Percentiles rank a stretch among this genome's conserved stretches.
Evolutionary conservation across 2,113 vertebrate species (phyloP).

Genomic region (Oryzias melastigma): DNA sequence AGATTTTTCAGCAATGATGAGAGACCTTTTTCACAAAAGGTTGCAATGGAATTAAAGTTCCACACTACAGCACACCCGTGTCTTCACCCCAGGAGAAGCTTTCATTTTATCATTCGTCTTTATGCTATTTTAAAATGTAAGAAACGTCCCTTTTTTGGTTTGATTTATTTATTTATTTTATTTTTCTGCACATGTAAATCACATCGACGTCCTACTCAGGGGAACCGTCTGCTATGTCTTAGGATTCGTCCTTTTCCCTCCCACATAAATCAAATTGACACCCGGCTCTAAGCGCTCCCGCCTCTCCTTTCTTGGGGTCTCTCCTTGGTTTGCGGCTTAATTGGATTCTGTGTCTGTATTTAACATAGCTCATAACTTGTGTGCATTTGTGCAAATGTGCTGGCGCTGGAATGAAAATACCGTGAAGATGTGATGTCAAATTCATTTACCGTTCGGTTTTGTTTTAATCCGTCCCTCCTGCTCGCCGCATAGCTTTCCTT

Average conservation of each 20-base stretch:
- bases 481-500: not conserved
- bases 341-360: constrained; percentile 63
- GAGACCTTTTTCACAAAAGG: constrained; percentile 32
- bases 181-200: constrained; percentile 57
- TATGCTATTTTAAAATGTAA: constrained; percentile 42
- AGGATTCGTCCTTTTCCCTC: constrained; percentile 43
- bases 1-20: constrained; percentile 50
- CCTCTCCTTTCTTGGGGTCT: constrained; percentile 35
- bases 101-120: constrained; percentile 40
- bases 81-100: constrained; percentile 16
- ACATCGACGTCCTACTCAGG: constrained; percentile 44
- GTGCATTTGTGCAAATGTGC: not conserved
- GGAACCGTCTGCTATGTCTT: constrained; percentile 49
- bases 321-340: constrained; percentile 52
- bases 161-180: not conserved
- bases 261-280: constrained; percentile 67
- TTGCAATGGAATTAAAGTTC: constrained; percentile 52
- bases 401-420: not conserved
- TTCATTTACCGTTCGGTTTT: constrained; percentile 14
- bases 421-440: constrained; percentile 36
- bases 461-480: constrained; percentile 38
- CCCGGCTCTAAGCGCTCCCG: constrained; percentile 10
- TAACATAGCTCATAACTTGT: constrained; percentile 30
- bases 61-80: constrained; percentile 39
- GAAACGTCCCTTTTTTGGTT: constrained; percentile 19